Base-by-base conservation (phyloP, 92 coral and sea anemone genomes). In the Porites rus region DNA sequence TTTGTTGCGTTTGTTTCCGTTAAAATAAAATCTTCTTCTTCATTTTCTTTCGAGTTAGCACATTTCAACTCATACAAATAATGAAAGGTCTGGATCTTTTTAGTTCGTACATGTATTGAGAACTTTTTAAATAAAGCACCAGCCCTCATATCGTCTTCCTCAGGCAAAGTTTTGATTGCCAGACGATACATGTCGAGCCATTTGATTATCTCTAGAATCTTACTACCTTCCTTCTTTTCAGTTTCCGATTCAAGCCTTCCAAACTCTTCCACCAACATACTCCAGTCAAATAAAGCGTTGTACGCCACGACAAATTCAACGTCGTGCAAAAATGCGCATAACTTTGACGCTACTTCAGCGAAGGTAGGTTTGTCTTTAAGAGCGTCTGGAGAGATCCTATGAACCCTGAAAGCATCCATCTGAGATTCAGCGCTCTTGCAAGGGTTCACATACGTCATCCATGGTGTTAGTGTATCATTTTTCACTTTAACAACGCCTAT, bases 391-490 rank as follows among this genome's bases (percentile, higher is more conserved):
- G 92, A 22, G 43, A 90, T 84, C 25, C 73, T 75, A 21, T 90
- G 92, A 25, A 90, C 82, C 43, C 17, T 18, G 43, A 18, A 84
- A 18, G 78, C 86, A 3, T 65, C 83, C 16, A 18, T 61, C 77
- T 85, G 89, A 24, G 69, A 51, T 4, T 31, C 72, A 66, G 70
- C 50, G 17, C 76, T 72, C 67, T 67, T 78, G n/a, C 62, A 14
- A 0, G 92, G 92, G 58, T 90, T 90, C 17, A 79, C 38, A 62
- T 78, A 85, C 21, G 86, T 54, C 86, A 84, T 90, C 92, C 92
- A 90, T 8, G 90, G 74, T 7, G 60, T 62, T 16, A 65, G 66
- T 17, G 18, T 24, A 19, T 73, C 86, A 3, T 74, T 74, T 28
- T 78, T 53, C 65, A 89, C 70, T 53, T 85, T 89, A 51, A 89